phyloP scores from a whole-genome alignment of 2,888 invertebrate species.

The Rotaria magnacalcarata region DNA sequence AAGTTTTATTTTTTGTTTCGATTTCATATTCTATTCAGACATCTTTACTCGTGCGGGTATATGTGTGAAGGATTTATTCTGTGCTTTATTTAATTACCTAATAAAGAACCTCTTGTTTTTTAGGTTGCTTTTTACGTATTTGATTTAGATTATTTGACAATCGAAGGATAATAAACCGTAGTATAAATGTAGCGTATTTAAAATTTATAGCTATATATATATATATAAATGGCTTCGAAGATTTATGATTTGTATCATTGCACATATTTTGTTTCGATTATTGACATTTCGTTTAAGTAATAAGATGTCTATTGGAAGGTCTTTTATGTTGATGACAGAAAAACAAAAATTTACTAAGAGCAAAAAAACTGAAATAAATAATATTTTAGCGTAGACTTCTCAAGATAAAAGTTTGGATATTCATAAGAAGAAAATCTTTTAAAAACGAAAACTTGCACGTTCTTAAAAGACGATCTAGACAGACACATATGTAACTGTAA shows the following conservation, averaged over 20 bases:
- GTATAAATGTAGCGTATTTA: not conserved
- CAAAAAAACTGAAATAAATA: too few relatives aligned
- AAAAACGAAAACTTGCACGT: too few relatives aligned
- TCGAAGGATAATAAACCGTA: not conserved
- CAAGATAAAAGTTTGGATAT: too few relatives aligned
- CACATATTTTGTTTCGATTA: not conserved
- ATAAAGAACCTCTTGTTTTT: too few relatives aligned
- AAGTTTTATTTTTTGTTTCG: not conserved
- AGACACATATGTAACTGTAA: too few relatives aligned
- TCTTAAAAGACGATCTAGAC: too few relatives aligned
- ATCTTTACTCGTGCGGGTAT: not conserved
- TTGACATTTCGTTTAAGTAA: not conserved
- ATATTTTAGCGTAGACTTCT: too few relatives aligned
- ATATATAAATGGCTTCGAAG: not conserved
- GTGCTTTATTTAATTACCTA: too few relatives aligned
- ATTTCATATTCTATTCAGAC: not conserved
- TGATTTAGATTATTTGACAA: not conserved
- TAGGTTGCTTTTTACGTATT: not conserved
- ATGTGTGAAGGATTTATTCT: not conserved
- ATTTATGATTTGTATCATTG: not conserved
- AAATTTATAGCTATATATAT: too few relatives aligned
- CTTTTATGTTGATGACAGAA: too few relatives aligned
- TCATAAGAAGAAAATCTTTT: too few relatives aligned
- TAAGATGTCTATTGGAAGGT: not conserved
- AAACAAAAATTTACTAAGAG: too few relatives aligned